These are phyloP conservation scores for Herpetotheres cachinnans DNA, from an alignment of 2,113 vertebrate species.

Conservation along the genomic window DNA sequence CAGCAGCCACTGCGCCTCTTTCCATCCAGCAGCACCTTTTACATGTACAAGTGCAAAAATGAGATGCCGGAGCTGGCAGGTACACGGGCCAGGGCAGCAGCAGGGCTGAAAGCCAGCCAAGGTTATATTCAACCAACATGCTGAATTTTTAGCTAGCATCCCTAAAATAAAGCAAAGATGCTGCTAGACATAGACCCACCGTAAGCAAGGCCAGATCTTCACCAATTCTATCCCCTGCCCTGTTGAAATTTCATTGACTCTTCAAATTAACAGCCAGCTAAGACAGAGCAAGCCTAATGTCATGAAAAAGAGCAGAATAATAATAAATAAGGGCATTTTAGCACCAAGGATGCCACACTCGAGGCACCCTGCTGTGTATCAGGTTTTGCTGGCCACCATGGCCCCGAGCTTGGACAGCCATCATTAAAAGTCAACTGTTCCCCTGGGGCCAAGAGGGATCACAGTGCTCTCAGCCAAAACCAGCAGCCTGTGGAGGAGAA, in stretches of 20 bases:
- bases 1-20: neutral
- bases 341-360: accelerated
- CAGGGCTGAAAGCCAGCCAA: neutral
- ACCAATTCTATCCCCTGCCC: neutral
- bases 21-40: neutral
- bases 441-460: neutral
- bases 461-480: accelerated
- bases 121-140: neutral
- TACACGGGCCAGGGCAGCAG: neutral
- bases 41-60: neutral
- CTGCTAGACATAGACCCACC: neutral
- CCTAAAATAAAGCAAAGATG: neutral
- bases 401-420: accelerated
- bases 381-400: accelerated
- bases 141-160: neutral
- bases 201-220: neutral
- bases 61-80: neutral
- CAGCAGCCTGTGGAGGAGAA: neutral
- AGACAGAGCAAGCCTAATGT: neutral
- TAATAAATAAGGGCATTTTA: neutral
- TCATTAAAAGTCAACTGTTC: neutral
- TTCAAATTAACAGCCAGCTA: neutral
- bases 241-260: neutral
- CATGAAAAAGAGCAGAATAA: neutral
- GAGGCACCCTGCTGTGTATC: accelerated